Evolutionary conservation across 2,888 invertebrate genomes (phyloP).

Genomic region (Ceramica pisi): DNA sequence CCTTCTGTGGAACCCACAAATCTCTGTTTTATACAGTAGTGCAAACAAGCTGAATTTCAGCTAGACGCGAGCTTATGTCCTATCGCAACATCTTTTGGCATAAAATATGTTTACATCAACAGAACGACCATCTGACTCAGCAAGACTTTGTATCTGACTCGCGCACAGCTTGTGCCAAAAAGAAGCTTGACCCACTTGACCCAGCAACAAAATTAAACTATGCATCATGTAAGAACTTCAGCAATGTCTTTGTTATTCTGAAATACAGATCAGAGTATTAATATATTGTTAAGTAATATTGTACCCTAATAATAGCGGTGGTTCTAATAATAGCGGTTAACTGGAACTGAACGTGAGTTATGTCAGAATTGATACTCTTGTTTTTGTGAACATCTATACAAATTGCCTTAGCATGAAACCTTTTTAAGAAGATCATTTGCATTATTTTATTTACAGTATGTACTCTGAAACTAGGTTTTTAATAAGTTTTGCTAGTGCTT

Average conservation of each 20-base stretch:
- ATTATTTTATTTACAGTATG: too few species aligned
- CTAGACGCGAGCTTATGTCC: constrained; percentile 5
- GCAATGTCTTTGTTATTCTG: constrained; percentile 11
- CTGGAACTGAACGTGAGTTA: constrained; percentile 8
- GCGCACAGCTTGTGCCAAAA: constrained; percentile 37
- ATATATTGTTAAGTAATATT: constrained; percentile 19
- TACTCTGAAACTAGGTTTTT: background rate
- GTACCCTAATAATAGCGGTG: too few species aligned
- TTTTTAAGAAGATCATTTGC: too few species aligned
- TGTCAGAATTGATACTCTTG: background rate
- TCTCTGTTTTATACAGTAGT: constrained; percentile 3
- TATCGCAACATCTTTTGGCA: constrained; percentile 43
- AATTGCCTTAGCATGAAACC: too few species aligned
- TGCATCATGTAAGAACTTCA: background rate
- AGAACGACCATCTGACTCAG: constrained; percentile 20
- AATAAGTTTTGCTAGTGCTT: background rate
- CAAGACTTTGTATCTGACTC: constrained; percentile 9
- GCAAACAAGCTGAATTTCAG: constrained; percentile 19
- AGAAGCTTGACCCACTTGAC: constrained; percentile 16
- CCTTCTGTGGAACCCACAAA: constrained; percentile 24
- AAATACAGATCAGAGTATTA: constrained; percentile 40
- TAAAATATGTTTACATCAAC: constrained; percentile 47
- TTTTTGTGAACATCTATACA: background rate
- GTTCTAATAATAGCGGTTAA: constrained; percentile 18
- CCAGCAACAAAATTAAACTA: constrained; percentile 11